These are phyloP conservation scores for Plodia interpunctella DNA, from an alignment of 1,140 invertebrate species.

Conservation along the genomic window DNA sequence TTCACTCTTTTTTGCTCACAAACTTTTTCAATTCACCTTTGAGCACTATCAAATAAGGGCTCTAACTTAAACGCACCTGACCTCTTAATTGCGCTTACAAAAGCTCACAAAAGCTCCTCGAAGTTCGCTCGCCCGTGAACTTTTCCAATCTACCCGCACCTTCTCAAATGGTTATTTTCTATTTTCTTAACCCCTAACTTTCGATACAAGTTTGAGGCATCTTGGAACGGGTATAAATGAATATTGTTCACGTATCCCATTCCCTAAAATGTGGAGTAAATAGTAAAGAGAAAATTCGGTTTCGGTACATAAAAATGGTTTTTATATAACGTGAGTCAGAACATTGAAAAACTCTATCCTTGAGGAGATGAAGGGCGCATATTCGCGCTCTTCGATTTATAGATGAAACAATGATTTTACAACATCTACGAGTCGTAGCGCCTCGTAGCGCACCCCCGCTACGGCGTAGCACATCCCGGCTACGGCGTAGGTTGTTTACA, in stretches of 20 bases:
- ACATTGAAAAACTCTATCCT: too few species aligned
- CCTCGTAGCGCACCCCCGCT: neutral
- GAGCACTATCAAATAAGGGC: neutral
- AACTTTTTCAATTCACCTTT: constrained; percentile 4
- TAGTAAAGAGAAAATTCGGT: too few species aligned
- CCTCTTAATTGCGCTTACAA: neutral
- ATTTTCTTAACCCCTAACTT: neutral
- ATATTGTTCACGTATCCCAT: too few species aligned
- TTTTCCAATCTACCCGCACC: constrained; percentile 4
- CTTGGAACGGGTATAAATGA: neutral
- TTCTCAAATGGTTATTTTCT: neutral
- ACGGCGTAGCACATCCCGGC: constrained; percentile 2
- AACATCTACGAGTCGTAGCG: neutral
- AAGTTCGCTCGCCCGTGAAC: neutral
- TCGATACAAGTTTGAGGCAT: neutral
- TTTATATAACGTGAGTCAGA: too few species aligned
- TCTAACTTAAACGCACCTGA: constrained; percentile 1
- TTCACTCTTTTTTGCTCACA: neutral
- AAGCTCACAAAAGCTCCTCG: constrained; percentile 2
- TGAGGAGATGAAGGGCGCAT: too few species aligned
- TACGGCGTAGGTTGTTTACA: constrained; percentile 53
- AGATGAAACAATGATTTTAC: too few species aligned
- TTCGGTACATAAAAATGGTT: too few species aligned
- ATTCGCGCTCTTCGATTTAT: neutral
- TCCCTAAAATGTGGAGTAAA: too few species aligned